Base-by-base conservation (phyloP, 2,113 vertebrate genomes). In the Pitta sordida region DNA sequence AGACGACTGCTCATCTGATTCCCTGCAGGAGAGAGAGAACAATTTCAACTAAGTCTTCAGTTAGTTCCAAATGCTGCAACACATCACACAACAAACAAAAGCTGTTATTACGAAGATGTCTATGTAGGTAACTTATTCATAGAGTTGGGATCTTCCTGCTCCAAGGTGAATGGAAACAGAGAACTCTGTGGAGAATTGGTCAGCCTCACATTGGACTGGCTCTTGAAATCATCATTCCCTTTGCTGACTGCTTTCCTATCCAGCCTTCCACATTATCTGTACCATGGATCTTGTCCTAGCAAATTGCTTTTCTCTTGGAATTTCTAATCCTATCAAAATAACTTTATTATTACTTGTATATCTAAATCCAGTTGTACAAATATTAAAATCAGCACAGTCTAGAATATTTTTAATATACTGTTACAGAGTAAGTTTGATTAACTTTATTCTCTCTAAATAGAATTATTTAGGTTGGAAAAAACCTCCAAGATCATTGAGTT, bases 1-100 rank as follows among this genome's bases (percentile, higher is more conserved):
- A 99, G 98, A 97, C 99, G 98, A 98, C 99, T 99, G 98, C 99
- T 99, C 98, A 99, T 99, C 98, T 99, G 99, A 98, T 99, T 99
- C 97, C 99, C 99, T 99, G 83, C 49, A 83, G 91, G 43, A 93
- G 32, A 90, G 53, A 3, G 41, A 87, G 81, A 96, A 92, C 91
- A 24, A 65, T 23, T 62, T 37, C 85, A 36, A 70, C 94, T 88
- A 89, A 52, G 11, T 44, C 73, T 90, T 64, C 67, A 41, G 21
- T 56, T 34, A 53, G 60, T 82, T 95, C 34, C 68, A 83, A 93
- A 75, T 26, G 56, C 46, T 41, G 43, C 63, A 82, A 55, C 23
- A 10, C 1, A 16, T 21, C 39, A 29, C 0, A 4, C 0, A 2
- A 78, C 23, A 71, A 81, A 85, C 20, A 27, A 27, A 43, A 48